These are phyloP conservation scores for Harlomillsia oculata DNA, from an alignment of 1,140 invertebrate species.

Conservation along the genomic window DNA sequence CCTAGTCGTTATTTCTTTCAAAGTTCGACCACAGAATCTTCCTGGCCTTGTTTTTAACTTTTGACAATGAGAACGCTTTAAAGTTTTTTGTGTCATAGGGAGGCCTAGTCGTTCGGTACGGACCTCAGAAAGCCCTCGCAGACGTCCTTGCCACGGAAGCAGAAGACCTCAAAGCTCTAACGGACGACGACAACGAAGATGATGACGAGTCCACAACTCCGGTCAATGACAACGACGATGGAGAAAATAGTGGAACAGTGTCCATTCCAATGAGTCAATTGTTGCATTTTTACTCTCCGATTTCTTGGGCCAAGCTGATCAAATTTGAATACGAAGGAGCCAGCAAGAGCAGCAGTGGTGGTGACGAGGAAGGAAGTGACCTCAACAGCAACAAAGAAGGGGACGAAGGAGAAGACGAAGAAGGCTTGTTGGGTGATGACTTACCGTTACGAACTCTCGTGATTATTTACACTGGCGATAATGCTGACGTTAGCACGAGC, in stretches of 20 bases:
- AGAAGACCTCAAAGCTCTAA: neutral
- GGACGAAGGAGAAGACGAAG: slow-evolving; percentile 10
- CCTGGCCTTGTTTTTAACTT: too few species aligned
- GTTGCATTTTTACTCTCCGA: slow-evolving; percentile 32
- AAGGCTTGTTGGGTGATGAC: neutral
- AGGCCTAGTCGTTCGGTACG: slow-evolving; percentile 22
- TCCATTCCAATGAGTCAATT: slow-evolving; percentile 30
- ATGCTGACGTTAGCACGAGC: slow-evolving; percentile 15
- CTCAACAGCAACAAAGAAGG: neutral
- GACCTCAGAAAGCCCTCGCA: slow-evolving; percentile 11
- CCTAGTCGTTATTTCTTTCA: too few species aligned
- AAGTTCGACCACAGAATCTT: too few species aligned
- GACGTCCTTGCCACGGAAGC: slow-evolving; percentile 34
- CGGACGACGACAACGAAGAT: slow-evolving; percentile 34
- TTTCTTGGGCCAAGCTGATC: slow-evolving; percentile 25
- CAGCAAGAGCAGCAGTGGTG: neutral
- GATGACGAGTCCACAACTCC: slow-evolving; percentile 36
- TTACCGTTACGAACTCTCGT: slow-evolving; percentile 24
- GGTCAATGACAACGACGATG: slow-evolving; percentile 39
- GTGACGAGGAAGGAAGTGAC: slow-evolving; percentile 1
- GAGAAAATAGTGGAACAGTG: neutral
- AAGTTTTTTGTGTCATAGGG: slow-evolving; percentile 15
- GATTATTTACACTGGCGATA: slow-evolving; percentile 14
- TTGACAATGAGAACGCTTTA: too few species aligned
- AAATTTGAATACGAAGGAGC: slow-evolving; percentile 25